Base-by-base conservation (phyloP, 2,113 vertebrate genomes). In the Rafetus swinhoei region DNA sequence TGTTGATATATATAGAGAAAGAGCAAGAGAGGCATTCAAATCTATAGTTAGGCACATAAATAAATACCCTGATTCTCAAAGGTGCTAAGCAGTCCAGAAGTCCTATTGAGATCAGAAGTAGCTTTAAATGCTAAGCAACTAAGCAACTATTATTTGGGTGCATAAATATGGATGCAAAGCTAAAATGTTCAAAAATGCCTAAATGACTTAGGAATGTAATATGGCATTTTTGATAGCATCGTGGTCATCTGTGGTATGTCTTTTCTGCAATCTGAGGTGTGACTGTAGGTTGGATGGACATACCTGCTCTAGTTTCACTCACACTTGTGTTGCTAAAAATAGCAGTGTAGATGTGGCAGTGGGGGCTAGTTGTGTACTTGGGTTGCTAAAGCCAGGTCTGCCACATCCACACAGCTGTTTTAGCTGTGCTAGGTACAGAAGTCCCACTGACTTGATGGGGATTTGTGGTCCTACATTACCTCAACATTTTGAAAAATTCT, bases 31-130 rank as follows among this genome's bases (percentile, higher is more conserved):
- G n/a, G n/a, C 32, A 72, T 72, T 18, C 16, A 72, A 80, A 74
- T 84, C 65, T 90, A 65, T 90, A 74, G 85, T 91, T 92, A 94
- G 89, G 19, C 86, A 57, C 19, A 27, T 76, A 72, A 50, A 77
- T 74, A 87, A 72, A 86, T 3, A 92, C 6, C 59, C 35, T 91
- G 82, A 82, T 35, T 39, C 45, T 50, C 59, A 91, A 92, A 89
- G 62, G 45, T 62, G 60, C 86, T 53, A 35, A 91, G 82, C 62
- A 77, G 53, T 79, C 32, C 52, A 79, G 35, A 57, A 52, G 25
- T 88, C 85, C 65, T 4, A 0, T 0, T 13, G 79, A 85, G 90
- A 72, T 13, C 45, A 57, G 57, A 79, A 29, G 55, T 22, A 50
- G 22, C 24, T 50, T 7, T 18, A 81, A 88, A 55, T 39, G 35